Conservation (phyloP, 1,140 invertebrate species). For the Tenebrio molitor region DNA sequence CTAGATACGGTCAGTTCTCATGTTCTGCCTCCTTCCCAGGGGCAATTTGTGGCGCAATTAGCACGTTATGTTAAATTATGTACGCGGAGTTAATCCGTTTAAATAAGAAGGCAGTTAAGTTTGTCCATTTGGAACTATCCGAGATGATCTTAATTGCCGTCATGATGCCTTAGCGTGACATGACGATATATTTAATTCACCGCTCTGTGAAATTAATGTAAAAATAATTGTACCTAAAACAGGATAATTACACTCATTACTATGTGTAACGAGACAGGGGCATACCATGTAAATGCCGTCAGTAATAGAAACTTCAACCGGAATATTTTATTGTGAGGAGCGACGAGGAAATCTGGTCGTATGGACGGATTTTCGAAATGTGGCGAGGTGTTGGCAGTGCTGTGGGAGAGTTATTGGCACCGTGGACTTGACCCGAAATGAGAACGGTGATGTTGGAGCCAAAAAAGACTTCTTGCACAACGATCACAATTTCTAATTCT, state of each 20-base stretch:
- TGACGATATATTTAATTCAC: slow-evolving; percentile 57
- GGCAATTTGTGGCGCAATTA: slow-evolving; percentile 51
- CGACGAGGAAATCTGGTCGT: too few relatives aligned
- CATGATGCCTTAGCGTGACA: slow-evolving; percentile 60
- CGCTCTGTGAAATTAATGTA: slow-evolving; percentile 62
- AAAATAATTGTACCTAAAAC: slow-evolving; percentile 63
- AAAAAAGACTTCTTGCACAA: too few relatives aligned
- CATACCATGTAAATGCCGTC: slow-evolving; percentile 53
- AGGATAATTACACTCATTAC: slow-evolving; percentile 63
- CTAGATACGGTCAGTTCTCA: not conserved
- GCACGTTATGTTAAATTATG: slow-evolving; percentile 53
- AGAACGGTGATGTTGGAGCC: too few relatives aligned
- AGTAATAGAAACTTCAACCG: slow-evolving; percentile 39
- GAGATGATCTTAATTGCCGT: slow-evolving; percentile 59
- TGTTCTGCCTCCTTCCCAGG: too few relatives aligned
- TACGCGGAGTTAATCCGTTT: slow-evolving; percentile 49
- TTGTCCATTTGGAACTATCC: slow-evolving; percentile 61
- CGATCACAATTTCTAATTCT: too few relatives aligned
- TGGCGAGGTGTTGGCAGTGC: too few relatives aligned
- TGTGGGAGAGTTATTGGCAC: too few relatives aligned
- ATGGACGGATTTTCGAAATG: too few relatives aligned
- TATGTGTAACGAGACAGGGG: slow-evolving; percentile 59
- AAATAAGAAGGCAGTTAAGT: slow-evolving; percentile 54
- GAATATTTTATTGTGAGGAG: not conserved
- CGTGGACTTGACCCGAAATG: too few relatives aligned